phyloP scores from a whole-genome alignment of 2,888 invertebrate species.

The Ophioninae sp. region DNA sequence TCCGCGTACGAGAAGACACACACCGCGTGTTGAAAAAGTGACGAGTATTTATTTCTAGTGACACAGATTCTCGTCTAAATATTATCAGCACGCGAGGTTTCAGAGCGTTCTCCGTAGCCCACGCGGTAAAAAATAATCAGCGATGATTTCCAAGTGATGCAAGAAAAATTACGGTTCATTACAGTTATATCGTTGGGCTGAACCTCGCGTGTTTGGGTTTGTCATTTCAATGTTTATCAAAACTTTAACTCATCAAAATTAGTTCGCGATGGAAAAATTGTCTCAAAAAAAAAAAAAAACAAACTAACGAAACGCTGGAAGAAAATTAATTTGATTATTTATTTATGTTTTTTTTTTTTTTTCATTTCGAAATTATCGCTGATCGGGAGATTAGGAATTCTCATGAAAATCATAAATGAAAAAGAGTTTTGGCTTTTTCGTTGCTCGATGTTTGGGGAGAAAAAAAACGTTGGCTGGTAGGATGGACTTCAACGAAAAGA shows the following conservation, averaged over 20 bases:
- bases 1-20: background rate
- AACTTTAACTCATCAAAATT: background rate
- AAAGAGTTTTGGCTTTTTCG: too few species aligned
- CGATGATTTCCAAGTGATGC: constrained; percentile 21
- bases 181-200: background rate
- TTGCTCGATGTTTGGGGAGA: background rate
- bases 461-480: background rate
- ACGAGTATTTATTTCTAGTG: constrained; percentile 2
- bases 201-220: background rate
- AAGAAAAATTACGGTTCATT: constrained; percentile 9
- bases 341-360: too few species aligned
- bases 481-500: constrained; percentile 13
- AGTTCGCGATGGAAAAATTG: too few species aligned
- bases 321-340: too few species aligned
- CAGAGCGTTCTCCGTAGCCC: background rate
- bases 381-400: too few species aligned
- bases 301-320: too few species aligned
- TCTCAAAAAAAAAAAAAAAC: too few species aligned
- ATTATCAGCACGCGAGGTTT: constrained; percentile 13
- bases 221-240: background rate
- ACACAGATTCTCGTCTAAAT: constrained; percentile 20
- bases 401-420: too few species aligned
- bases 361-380: too few species aligned
- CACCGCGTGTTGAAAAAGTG: background rate
- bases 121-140: constrained; percentile 9